Evolutionary conservation across 2,797 vertebrate species (phyloP).

Genomic region (Enteromius thamalakanensis): DNA sequence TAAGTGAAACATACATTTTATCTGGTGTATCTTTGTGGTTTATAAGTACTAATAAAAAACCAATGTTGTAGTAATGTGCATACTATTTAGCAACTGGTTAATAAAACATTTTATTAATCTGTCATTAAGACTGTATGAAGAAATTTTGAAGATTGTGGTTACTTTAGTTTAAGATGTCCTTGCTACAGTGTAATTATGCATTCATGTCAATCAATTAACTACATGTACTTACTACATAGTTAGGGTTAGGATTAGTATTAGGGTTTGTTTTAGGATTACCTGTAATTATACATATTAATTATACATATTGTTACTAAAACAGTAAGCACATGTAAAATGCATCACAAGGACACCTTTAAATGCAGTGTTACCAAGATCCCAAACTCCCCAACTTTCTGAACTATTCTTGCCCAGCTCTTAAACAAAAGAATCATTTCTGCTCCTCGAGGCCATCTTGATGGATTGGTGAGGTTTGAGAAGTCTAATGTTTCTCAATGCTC

Average conservation of each 20-base stretch:
- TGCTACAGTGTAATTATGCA: no score
- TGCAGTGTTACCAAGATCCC: not conserved
- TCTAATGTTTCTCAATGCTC: slow-evolving; percentile 73
- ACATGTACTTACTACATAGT: not conserved
- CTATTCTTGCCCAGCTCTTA: slow-evolving; percentile 56
- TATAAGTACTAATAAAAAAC: no score
- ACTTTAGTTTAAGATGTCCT: no score
- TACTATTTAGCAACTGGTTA: no score
- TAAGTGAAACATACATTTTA: no score
- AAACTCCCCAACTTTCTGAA: slow-evolving; percentile 41
- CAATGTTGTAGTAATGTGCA: no score
- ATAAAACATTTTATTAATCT: no score
- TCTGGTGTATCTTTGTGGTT: no score
- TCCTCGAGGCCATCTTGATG: slow-evolving; percentile 67
- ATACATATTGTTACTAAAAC: not conserved
- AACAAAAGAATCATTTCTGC: slow-evolving; percentile 69
- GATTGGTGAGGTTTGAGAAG: slow-evolving; percentile 64
- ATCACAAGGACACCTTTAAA: not conserved
- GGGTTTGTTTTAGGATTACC: not conserved
- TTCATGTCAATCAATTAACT: not conserved
- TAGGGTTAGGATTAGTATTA: no score
- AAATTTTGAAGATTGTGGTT: no score
- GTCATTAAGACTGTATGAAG: no score
- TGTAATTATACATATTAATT: not conserved
- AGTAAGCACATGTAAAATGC: not conserved